These are phyloP conservation scores for Puffinus mauretanicus DNA, from an alignment of 2,113 vertebrate genomes.

Conservation along the genomic window DNA sequence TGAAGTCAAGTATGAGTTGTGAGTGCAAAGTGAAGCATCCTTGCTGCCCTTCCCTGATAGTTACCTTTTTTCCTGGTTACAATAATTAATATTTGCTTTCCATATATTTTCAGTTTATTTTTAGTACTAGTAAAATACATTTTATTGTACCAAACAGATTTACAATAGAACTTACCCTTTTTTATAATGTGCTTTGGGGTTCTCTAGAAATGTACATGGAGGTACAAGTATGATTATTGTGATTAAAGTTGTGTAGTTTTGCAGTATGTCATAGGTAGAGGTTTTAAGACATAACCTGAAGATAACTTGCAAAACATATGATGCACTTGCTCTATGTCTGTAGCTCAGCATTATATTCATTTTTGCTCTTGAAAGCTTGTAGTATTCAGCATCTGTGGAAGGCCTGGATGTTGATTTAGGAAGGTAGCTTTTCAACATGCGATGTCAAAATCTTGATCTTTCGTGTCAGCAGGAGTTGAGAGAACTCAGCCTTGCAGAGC, in stretches of 20 bases:
- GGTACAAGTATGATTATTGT: background rate
- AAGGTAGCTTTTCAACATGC: background rate
- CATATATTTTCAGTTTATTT: background rate
- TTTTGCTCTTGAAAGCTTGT: background rate
- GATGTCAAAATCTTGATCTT: background rate
- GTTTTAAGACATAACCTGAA: background rate
- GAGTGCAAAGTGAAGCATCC: background rate
- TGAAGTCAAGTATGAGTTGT: background rate
- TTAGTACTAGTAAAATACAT: background rate
- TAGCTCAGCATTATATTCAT: background rate
- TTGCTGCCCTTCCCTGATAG: background rate
- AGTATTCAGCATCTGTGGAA: background rate
- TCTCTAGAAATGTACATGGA: background rate
- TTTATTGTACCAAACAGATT: background rate
- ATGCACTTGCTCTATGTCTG: background rate
- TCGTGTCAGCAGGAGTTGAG: background rate
- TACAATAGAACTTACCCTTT: background rate
- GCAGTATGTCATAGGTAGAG: background rate
- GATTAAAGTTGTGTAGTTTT: background rate
- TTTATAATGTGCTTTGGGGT: background rate
- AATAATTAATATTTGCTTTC: background rate
- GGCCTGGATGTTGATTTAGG: background rate
- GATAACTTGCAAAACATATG: background rate
- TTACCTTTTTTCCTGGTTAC: background rate
- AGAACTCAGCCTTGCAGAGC: background rate